Evolutionary conservation across 2,797 vertebrate species (phyloP).

Genomic region (Distichodus sexfasciatus): DNA sequence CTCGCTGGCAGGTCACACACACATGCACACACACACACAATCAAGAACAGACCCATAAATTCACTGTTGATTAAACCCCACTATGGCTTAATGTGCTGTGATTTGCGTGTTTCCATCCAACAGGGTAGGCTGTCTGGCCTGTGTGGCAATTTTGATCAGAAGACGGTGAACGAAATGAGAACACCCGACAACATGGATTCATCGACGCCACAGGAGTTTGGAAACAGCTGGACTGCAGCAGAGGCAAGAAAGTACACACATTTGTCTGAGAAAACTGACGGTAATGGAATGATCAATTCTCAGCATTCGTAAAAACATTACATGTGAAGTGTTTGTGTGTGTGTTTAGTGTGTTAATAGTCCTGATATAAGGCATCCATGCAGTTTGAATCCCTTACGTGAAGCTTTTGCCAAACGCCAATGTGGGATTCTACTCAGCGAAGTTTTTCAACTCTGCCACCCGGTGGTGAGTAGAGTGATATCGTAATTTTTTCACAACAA

Average conservation of each 20-base stretch:
- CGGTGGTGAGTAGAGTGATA: conserved; percentile 82
- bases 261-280: background rate
- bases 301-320: no score
- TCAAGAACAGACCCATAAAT: no score
- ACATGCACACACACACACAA: no score
- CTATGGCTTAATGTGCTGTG: no score
- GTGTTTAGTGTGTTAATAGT: conserved; percentile 85
- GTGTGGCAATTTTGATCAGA: conserved; percentile 95
- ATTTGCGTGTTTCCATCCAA: conserved; percentile 5
- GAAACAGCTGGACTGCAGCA: conserved; percentile 88
- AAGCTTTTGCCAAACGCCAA: conserved; percentile 90
- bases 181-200: conserved; percentile 92
- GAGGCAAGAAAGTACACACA: conserved; percentile 71
- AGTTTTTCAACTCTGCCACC: conserved; percentile 92
- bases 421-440: conserved; percentile 88
- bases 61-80: no score
- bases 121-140: conserved; percentile 86
- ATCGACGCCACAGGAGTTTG: conserved; percentile 90
- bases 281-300: no score
- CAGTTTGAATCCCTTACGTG: conserved; percentile 86
- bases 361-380: conserved; percentile 89
- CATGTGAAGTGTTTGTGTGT: conserved; percentile 24
- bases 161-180: conserved; percentile 93
- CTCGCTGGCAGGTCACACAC: conserved; percentile 94
- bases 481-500: background rate